Conservation (phyloP, 2,888 invertebrate genomes). For the Cephus rjabovi region DNA sequence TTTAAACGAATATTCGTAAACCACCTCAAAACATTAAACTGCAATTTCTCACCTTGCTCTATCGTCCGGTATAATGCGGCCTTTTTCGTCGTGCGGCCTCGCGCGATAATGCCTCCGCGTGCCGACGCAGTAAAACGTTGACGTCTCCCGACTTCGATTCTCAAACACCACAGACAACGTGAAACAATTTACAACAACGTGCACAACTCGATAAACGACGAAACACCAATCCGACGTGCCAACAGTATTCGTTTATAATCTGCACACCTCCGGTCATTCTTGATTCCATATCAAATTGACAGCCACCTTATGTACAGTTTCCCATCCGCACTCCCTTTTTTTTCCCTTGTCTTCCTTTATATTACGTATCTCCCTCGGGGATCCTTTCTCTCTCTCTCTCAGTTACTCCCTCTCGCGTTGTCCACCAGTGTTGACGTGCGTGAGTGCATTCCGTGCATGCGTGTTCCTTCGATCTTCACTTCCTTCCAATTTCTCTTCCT, state of each 20-base stretch:
- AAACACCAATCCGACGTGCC: not conserved
- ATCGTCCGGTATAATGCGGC: not conserved
- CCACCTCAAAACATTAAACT: not conserved
- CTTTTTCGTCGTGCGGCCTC: not conserved
- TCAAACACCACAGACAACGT: not conserved
- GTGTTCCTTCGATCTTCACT: not conserved
- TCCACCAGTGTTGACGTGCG: not conserved
- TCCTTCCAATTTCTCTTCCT: constrained; percentile 4
- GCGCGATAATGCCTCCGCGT: not conserved
- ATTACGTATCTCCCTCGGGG: constrained; percentile 13
- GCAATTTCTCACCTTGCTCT: not conserved
- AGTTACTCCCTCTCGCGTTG: not conserved
- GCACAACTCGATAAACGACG: not conserved
- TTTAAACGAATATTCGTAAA: not conserved
- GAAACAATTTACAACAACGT: not conserved
- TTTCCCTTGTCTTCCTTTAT: constrained; percentile 16
- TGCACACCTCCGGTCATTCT: not conserved
- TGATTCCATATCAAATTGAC: not conserved
- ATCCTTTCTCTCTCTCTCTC: constrained; percentile 4
- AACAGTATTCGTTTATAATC: not conserved
- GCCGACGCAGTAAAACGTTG: not conserved
- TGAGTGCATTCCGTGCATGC: not conserved
- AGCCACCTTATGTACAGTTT: constrained; percentile 17
- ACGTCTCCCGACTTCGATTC: not conserved
- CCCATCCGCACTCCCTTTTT: constrained; percentile 13